phyloP scores from a whole-genome alignment of 2,113 vertebrate genomes.

The Naja naja region DNA sequence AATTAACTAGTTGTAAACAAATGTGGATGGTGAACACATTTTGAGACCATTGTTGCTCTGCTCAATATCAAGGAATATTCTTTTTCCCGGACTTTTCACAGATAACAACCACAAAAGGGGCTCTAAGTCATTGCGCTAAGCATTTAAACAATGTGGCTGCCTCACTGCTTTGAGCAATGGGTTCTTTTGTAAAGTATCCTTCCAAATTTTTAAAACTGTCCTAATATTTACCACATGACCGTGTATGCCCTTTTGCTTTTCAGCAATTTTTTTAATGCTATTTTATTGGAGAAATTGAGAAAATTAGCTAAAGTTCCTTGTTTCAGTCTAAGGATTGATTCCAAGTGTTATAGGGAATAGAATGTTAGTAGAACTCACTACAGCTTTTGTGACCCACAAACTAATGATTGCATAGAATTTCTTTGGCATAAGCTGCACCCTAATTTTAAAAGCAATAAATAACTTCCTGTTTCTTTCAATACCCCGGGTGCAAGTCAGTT shows the following conservation, averaged over 20 bases:
- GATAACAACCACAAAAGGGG: background rate
- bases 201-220: background rate
- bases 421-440: background rate
- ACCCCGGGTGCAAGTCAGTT: background rate
- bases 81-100: background rate
- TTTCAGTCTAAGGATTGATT: background rate
- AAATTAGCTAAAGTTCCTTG: background rate
- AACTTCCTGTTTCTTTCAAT: background rate
- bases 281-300: background rate
- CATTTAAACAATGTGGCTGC: background rate
- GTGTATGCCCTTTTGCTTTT: background rate
- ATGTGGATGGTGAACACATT: background rate
- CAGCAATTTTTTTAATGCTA: background rate
- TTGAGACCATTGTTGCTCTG: background rate
- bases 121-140: background rate
- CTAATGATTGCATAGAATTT: background rate
- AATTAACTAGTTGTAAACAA: background rate
- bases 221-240: background rate
- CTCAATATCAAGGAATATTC: background rate
- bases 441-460: background rate
- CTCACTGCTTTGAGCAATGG: background rate
- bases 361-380: background rate
- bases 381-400: background rate
- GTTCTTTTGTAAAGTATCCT: background rate
- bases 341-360: background rate